phyloP scores from a whole-genome alignment of 2,888 invertebrate species.

The Tiliacea aurago region DNA sequence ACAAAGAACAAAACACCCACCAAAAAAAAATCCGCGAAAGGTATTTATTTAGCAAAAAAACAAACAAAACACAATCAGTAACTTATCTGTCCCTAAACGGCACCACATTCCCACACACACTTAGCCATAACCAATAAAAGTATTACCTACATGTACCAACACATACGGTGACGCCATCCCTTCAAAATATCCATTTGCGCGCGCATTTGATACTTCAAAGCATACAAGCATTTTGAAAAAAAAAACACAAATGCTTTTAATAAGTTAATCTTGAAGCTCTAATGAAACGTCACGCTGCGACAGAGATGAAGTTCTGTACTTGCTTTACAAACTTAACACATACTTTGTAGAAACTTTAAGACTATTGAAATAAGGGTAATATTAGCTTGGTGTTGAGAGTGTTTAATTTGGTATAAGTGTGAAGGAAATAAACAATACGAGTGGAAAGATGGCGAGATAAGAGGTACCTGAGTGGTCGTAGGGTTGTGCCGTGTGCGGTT shows the following conservation, averaged over 20 bases:
- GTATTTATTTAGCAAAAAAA: slow-evolving; percentile 13
- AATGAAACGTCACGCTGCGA: slow-evolving; percentile 84
- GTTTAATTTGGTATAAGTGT: slow-evolving; percentile 65
- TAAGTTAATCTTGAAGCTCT: slow-evolving; percentile 84
- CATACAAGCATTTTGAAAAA: slow-evolving; percentile 58
- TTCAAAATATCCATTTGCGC: slow-evolving; percentile 55
- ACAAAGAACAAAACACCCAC: slow-evolving; percentile 14
- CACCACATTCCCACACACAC: slow-evolving; percentile 58
- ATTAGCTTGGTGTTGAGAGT: slow-evolving; percentile 16
- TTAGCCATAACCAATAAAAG: slow-evolving; percentile 44
- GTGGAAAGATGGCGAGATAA: slow-evolving; percentile 83
- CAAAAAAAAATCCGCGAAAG: slow-evolving; percentile 16
- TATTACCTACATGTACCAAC: slow-evolving; percentile 46
- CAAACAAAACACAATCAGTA: slow-evolving; percentile 41
- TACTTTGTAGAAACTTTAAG: slow-evolving; percentile 17
- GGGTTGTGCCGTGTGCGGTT: slow-evolving; percentile 67
- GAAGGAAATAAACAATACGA: slow-evolving; percentile 80
- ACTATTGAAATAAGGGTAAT: neutral
- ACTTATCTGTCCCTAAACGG: slow-evolving; percentile 56
- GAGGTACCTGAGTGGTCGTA: slow-evolving; percentile 77
- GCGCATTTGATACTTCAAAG: slow-evolving; percentile 64
- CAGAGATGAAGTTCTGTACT: slow-evolving; percentile 71
- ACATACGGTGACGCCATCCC: slow-evolving; percentile 56
- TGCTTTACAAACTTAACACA: slow-evolving; percentile 48
- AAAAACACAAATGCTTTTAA: slow-evolving; percentile 74